Evolutionary conservation across 2,113 vertebrate genomes (phyloP).

Genomic region (Microtus montanus): DNA sequence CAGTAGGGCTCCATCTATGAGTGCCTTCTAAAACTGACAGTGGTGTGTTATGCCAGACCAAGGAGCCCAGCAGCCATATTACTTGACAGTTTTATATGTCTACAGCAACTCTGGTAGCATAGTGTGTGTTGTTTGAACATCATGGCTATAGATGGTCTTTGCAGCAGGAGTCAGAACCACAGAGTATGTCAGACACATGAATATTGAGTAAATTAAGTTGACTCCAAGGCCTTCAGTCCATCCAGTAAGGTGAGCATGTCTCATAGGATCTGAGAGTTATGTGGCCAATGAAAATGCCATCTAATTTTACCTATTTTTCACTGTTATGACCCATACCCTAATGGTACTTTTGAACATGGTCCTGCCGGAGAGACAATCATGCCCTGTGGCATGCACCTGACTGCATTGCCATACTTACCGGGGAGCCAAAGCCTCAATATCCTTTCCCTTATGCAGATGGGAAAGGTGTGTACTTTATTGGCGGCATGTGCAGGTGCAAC

Average conservation of each 20-base stretch:
- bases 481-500: too few relatives aligned
- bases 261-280: background rate
- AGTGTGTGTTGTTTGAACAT: background rate
- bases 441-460: background rate
- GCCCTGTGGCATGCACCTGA: background rate
- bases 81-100: background rate
- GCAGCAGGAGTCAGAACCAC: background rate
- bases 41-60: background rate
- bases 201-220: background rate
- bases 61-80: background rate
- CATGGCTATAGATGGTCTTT: background rate
- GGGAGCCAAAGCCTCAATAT: background rate
- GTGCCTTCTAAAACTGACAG: background rate
- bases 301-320: background rate
- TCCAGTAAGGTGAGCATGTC: background rate
- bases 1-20: background rate
- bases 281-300: background rate
- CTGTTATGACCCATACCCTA: background rate
- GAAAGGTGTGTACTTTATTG: background rate
- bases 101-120: background rate
- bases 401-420: background rate
- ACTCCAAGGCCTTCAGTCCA: background rate
- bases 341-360: background rate
- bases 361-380: background rate
- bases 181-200: background rate